Evolutionary conservation across 2,888 invertebrate species (phyloP).

Genomic region (Doris montereyensis): DNA sequence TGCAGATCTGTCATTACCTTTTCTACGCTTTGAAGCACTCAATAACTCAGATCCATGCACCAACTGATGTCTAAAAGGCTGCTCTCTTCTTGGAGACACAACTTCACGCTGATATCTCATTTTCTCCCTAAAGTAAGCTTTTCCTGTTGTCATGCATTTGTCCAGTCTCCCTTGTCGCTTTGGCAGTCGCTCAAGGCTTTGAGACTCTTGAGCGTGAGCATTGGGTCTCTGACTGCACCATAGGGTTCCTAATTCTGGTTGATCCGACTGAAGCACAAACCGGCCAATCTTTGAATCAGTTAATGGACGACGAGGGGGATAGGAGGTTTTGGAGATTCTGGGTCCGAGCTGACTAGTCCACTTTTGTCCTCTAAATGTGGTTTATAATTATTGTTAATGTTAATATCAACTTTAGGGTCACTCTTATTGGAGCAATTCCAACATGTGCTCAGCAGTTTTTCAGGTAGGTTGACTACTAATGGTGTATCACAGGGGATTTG

Average conservation of each 20-base stretch:
- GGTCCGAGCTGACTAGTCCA: neutral
- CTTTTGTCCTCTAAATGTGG: constrained; percentile 18
- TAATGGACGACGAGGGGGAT: constrained; percentile 29
- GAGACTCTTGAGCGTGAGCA: constrained; percentile 18
- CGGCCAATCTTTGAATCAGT: constrained; percentile 18
- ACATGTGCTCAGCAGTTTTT: neutral
- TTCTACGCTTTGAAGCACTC: constrained; percentile 37
- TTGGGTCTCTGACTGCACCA: no score
- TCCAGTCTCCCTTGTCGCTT: neutral
- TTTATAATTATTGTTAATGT: constrained; percentile 32
- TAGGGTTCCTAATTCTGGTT: neutral
- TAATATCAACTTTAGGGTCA: neutral
- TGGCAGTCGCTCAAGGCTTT: neutral
- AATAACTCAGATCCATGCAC: neutral
- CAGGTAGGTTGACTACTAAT: constrained; percentile 26
- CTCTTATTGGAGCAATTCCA: no score
- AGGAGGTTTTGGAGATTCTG: neutral
- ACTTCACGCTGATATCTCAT: neutral
- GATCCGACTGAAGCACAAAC: neutral
- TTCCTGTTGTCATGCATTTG: neutral
- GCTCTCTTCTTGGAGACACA: neutral
- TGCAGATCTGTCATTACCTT: constrained; percentile 25
- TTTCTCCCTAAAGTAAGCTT: neutral
- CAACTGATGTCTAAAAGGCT: neutral
- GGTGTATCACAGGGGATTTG: constrained; percentile 6